Conservation (phyloP, 2,797 vertebrate genomes). For the Triplophysa yarkandensis region DNA sequence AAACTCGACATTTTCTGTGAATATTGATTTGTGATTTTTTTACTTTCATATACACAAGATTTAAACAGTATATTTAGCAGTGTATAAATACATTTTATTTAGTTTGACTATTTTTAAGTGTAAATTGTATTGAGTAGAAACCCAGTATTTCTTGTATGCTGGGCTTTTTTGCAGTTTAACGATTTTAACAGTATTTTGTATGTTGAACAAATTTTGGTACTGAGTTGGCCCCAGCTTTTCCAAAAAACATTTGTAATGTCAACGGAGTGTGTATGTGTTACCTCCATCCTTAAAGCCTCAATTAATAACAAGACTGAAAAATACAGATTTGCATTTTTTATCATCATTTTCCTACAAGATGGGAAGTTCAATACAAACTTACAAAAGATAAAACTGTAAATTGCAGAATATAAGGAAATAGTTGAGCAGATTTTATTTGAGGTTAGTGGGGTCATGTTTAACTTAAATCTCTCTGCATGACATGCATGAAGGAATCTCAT, state of each 20-base stretch:
- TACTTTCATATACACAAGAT: no score
- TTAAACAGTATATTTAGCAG: no score
- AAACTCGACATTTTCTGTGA: no score
- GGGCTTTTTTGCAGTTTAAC: no score
- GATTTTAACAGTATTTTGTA: no score
- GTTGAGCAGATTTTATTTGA: not conserved
- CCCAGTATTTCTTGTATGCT: no score
- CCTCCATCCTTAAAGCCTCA: not conserved
- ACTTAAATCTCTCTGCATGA: not conserved
- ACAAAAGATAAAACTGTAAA: not conserved
- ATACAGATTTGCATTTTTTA: not conserved
- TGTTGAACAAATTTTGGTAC: not conserved
- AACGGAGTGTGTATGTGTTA: conserved; percentile 11
- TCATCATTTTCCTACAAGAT: not conserved
- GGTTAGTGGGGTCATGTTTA: not conserved
- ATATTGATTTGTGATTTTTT: no score
- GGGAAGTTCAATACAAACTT: not conserved
- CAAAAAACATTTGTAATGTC: not conserved
- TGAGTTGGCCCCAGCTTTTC: not conserved
- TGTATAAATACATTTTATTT: no score
- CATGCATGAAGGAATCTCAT: not conserved
- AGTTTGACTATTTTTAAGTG: no score
- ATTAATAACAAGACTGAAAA: not conserved
- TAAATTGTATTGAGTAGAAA: no score
- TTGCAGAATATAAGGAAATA: not conserved